phyloP scores from a whole-genome alignment of 92 coral and sea anemone species.

The Isaurus tuberculatus region DNA sequence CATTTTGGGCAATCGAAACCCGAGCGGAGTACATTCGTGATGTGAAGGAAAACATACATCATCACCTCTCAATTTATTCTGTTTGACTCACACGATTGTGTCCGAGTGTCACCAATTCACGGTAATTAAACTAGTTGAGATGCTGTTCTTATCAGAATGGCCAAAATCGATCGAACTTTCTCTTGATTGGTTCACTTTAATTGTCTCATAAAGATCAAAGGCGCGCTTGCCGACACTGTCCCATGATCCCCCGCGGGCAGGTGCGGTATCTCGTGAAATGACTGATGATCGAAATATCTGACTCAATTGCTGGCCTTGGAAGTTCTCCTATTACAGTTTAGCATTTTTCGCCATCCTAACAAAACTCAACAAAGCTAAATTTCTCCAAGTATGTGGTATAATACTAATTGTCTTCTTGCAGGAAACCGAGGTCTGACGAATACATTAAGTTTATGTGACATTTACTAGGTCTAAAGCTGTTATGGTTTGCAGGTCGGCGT shows the following conservation, averaged over 20 bases:
- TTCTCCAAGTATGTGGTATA: constrained; percentile 82
- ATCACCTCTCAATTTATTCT: constrained; percentile 82
- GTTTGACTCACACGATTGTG: constrained; percentile 92
- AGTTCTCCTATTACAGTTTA: constrained; percentile 96
- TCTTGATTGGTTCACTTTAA: constrained; percentile 65
- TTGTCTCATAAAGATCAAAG: constrained; percentile 60
- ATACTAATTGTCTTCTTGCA: constrained; percentile 54
- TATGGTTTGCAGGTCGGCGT: constrained; percentile 41
- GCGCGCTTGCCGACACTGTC: constrained; percentile 67
- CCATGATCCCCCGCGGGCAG: constrained; percentile 81
- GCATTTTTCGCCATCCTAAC: constrained; percentile 85
- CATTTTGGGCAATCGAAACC: constrained; percentile 44
- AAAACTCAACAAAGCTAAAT: constrained; percentile 82
- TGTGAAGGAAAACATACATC: constrained; percentile 74
- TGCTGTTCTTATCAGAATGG: constrained; percentile 89
- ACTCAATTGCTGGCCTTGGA: constrained; percentile 69
- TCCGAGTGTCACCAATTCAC: constrained; percentile 99
- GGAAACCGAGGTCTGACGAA: background rate
- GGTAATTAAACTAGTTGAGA: constrained; percentile 94
- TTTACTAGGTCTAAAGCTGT: constrained; percentile 41
- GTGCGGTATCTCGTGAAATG: constrained; percentile 72
- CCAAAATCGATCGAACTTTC: constrained; percentile 75
- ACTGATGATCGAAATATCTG: constrained; percentile 74
- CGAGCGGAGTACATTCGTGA: constrained; percentile 40
- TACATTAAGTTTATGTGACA: constrained; percentile 9